Base-by-base conservation (phyloP, 2,113 vertebrate genomes). In the Pseudopipra pipra region DNA sequence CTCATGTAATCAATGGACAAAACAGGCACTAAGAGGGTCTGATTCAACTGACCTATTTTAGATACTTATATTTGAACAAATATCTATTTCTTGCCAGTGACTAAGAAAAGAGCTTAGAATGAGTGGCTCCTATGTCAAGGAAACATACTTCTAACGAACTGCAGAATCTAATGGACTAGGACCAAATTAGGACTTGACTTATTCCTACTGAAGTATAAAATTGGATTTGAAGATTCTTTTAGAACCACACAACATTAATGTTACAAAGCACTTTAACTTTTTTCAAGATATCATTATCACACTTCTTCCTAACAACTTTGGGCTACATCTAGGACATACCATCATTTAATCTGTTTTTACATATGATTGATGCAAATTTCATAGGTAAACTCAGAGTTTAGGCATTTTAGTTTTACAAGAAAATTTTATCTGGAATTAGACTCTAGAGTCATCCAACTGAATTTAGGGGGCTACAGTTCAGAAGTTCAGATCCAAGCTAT, bases 151-250 rank as follows among this genome's bases (percentile, higher is more conserved):
- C 44, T 65, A 80, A 87, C 0, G 0, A 70, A 80, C 33, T 65
- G 37, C 24, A 56, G 44, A 80, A 61, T 89, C 44, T 61, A 93
- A 84, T 89, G 81, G 37, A 61, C 59, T 80, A 44, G 18, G 49
- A 89, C 28, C 51, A 77, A 91, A 87, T 89, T 89, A 81, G n/a
- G 37, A 70, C 49, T 87, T 84, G 63, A 76, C 41, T 91, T 94
- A 77, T 77, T 89, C 37, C 43, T n/a, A 62, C 28, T 74, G 77
- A 89, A 77, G 61, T 87, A 77, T 91, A 78, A 94, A 91, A 96
- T 58, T 61, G 18, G 41, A 62, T 93, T 89, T 93, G 85, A 61
- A 73, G n/a, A 58, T 65, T 87, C n/a, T n/a, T 93, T 66, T 70
- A 58, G 46, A 91, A 58, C 5, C 5, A 71, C n/a, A 74, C 23